Evolutionary conservation across 2,113 vertebrate species (phyloP), one percentile per base, ranked within the genome.

Genomic region (Sceloporus undulatus): DNA sequence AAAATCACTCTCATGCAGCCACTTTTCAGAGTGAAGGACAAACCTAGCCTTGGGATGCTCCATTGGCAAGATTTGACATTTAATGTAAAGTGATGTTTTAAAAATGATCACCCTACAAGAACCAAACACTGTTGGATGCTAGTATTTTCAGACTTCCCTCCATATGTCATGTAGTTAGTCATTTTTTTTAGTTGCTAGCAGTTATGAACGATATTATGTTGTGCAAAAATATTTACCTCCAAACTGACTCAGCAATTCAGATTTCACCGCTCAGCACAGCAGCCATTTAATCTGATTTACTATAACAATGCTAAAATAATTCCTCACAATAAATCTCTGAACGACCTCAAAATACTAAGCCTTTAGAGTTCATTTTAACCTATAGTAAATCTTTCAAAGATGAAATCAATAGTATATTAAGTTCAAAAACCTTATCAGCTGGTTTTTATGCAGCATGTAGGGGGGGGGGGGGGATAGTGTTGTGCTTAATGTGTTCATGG

Each of bases 351-450:
- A 93, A 88, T 82, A 65, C 75, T 90, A 88, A 78, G 84, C n/a
- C 75, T 93, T 84, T 94, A 8, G 10, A 90, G 84, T 91, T 93
- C 86, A 52, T 87, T 83, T 84, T 93, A 88, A 90, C 54, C 40
- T 81, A 13, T 76, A 91, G 92, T 93, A 95, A 94, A 94, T 93
- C 89, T 96, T 92, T 89, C 56, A 81, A 85, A 89, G 90, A 90
- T 90, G n/a, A 95, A 94, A 91, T 90, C 81, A 90, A 93, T 79
- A 89, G 81, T 54, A 93, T 92, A 94, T 89, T 91, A 95, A 92
- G 70, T 38, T 82, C 84, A 90, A 59, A 90, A 92, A 93, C 85
- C 89, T 94, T 94, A 90, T 87, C 86, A 87, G 19, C 54, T 27
- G 10, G 86, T 90, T 85, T 91, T 92, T 73, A 8, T 91, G 74